Evolutionary conservation across 2,113 vertebrate genomes (phyloP).

Genomic region (Terrapene triunguis): DNA sequence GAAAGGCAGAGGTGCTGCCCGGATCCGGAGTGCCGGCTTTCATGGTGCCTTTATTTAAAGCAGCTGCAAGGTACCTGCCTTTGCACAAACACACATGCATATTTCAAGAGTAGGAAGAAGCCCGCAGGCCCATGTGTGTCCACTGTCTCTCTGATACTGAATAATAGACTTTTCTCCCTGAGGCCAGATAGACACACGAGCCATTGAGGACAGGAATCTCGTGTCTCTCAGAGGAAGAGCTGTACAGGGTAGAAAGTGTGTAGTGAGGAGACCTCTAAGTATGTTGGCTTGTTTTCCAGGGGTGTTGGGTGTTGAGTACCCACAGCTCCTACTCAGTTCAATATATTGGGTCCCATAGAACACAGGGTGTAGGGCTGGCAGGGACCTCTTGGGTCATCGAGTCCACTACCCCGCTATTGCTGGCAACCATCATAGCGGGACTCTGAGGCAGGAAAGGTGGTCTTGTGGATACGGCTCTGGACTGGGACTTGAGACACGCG

Average conservation of each 20-base stretch:
- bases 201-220: neutral
- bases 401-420: neutral
- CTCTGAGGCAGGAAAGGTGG: neutral
- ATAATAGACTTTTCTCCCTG: neutral
- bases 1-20: neutral
- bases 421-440: neutral
- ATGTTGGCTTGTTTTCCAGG: neutral
- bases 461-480: neutral
- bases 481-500: neutral
- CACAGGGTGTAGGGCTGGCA: neutral
- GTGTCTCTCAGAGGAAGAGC: neutral
- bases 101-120: neutral
- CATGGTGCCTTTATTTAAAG: neutral
- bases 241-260: neutral
- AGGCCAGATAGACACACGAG: neutral
- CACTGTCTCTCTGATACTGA: neutral
- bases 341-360: neutral
- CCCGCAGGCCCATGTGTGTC: neutral
- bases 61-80: neutral
- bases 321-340: neutral
- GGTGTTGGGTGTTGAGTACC: neutral
- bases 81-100: neutral
- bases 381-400: neutral
- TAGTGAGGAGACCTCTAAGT: too few species aligned
- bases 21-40: neutral